Evolutionary conservation across 2,797 vertebrate genomes (phyloP).

Genomic region (Orestias chungarensis): DNA sequence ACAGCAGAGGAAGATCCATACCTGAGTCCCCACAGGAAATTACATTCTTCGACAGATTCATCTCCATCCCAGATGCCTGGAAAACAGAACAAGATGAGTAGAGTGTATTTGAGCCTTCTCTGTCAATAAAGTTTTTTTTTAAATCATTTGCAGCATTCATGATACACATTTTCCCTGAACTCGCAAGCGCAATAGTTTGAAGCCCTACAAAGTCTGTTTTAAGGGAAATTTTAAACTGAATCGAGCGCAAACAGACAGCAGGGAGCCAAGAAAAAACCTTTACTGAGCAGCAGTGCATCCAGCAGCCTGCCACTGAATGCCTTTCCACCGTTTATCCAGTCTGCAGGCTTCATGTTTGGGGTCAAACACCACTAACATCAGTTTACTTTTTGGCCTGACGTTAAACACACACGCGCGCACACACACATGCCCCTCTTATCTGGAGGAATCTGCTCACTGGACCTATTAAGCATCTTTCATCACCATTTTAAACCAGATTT

Average conservation of each 20-base stretch:
- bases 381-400: slow-evolving; percentile 49
- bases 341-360: neutral
- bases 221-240: neutral
- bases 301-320: neutral
- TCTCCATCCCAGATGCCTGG: slow-evolving; percentile 80
- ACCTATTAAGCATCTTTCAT: neutral
- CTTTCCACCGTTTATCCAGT: slow-evolving; percentile 5
- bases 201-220: neutral
- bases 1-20: no score
- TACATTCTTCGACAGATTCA: slow-evolving; percentile 77
- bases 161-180: neutral
- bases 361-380: slow-evolving; percentile 10
- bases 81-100: slow-evolving; percentile 46
- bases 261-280: neutral
- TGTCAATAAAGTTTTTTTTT: no score
- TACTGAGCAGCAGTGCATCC: neutral
- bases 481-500: neutral
- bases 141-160: neutral
- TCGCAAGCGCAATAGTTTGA: neutral
- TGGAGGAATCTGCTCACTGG: slow-evolving; percentile 62
- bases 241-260: neutral
- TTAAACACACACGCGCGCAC: slow-evolving; percentile 22
- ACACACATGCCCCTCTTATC: slow-evolving; percentile 49
- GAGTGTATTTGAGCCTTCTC: no score
- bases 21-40: slow-evolving; percentile 74